Evolutionary conservation across 2,888 invertebrate species (phyloP), one percentile per base, ranked within the genome.

Genomic region (Athrips mouffetella): DNA sequence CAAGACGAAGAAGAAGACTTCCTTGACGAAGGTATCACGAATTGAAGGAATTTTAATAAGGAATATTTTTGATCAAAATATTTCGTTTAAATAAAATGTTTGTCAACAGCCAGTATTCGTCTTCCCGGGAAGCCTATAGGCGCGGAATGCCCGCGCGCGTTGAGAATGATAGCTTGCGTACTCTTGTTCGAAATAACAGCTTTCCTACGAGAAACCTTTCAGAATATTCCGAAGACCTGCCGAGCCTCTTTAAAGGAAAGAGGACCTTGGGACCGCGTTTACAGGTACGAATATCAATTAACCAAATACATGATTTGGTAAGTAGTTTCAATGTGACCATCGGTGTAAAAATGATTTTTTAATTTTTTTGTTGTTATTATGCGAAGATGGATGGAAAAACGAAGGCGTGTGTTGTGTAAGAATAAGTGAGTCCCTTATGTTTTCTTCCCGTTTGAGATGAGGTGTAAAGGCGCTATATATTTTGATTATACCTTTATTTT

Each of bases 1-100:
- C 94, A 95, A 79, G 96, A 96, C 57, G 96, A 96, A 71, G 96
- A 99, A 67, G 99, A 99, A 83, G 98, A 99, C 78, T 99, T 98
- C 72, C 89, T 99, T 15, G 99, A 99, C 79, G 98, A 98, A 91
- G 94, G 96, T 94, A 73, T 33, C 45, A 10, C n/a, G 25, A n/a
- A 25, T 23, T 25, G 7, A 25, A 3, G n/a, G 29, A 25, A 10
- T 31, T 47, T 27, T 30, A 40, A 25, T n/a, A 31, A 30, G 30
- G 33, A 42, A 18, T 7, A 1, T 15, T 25, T 15, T 7, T 25
- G 7, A 40, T 15, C 5, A 29, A 18, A n/a, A 18, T 16, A 16
- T 29, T 30, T 16, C 20, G 21, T 40, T 40, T 13, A 48, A 15
- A 30, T 48, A 48, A 29, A 50, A 25, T 51, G 49, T 46, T 27